Base-by-base conservation (phyloP, 37 sponge, comb jelly and placozoan genomes). In the Halichondria panicea region DNA sequence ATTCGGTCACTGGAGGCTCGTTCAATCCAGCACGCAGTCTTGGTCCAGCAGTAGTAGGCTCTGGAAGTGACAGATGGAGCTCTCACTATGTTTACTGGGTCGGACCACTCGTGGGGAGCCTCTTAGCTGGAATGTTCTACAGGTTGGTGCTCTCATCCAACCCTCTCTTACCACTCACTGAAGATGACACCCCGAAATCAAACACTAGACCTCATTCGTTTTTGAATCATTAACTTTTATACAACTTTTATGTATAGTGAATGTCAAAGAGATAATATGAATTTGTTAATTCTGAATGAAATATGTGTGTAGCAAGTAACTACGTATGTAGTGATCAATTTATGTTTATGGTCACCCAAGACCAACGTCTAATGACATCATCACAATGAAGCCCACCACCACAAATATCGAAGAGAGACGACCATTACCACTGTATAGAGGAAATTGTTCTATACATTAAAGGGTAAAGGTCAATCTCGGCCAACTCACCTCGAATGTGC, bases 281-380 rank as follows among this genome's bases (percentile, higher is more conserved):
- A 24, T n/a, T n/a, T 25, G 60, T 24, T 58, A 21, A 12, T 58
- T 21, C 60, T 58, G 27, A n/a, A 58, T 11, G 15, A 11, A 48
- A 48, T 48, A 48, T 48, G 52, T 48, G 15, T 48, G 52, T 48
- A 18, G 11, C 15, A 48, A 48, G n/a, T n/a, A n/a, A n/a, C n/a
- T n/a, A n/a, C n/a, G n/a, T n/a, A n/a, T n/a, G n/a, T n/a, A n/a
- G n/a, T n/a, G n/a, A n/a, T n/a, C n/a, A n/a, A n/a, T n/a, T n/a
- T n/a, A n/a, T n/a, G n/a, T n/a, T 58, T 21, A 8, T 58, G 60
- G 27, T 75, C 68, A 97, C 11, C 95, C 95, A 5, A 97, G 89
- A 40, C 92, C 95, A 63, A 94, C 92, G 71, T 97, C 98, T 35
- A 97, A 61, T 53, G 92, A 88, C 98, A 97, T 97, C 98, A 97